Base-by-base conservation (phyloP, 2,888 invertebrate species). In the Drosophila mettleri region DNA sequence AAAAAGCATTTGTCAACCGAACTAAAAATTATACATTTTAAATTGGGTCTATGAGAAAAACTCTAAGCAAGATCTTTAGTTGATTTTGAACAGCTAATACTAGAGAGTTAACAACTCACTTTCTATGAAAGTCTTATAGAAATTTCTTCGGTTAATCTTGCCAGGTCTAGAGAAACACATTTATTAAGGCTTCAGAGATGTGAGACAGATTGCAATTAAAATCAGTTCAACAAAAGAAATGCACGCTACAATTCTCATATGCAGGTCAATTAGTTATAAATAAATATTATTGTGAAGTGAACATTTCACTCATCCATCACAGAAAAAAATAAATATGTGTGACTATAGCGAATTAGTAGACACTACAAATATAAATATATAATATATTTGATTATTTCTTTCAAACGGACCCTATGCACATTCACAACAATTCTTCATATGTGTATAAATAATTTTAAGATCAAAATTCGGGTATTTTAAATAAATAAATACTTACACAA, bases 1-100 rank as follows among this genome's bases (percentile, higher is more conserved):
- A 14, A 43, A 33, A 51, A 43, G 45, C 45, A 46, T 45, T 69
- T 39, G 27, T 22, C 20, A 62, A 38, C 49, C 24, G 27, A 62
- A 27, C 38, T 24, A 49, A 18, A 39, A 46, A 33, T 16, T 2
- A 45, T 14, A 43, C 12, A 24, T 43, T 22, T 33, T 20, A 18
- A 38, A 10, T 27, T 16, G 9, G 4, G 7, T 16, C 2, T 38
- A 10, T 24, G 18, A 20, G 2, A 29, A 9, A 12, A 3, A 14
- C 14, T 22, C 12, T 22, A 4, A 45, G 9, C 12, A 6, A 2
- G n/a, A 31, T 24, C 9, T 18, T 1, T 0, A 36, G 34, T 41
- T 29, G 27, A 31, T 22, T 20, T 31, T 20, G 27, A n/a, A 24
- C n/a, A 16, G 7, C 3, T 12, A 49, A 34, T 24, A 16, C 3